phyloP scores from a whole-genome alignment of 2,113 vertebrate species.

The Glareola pratincola region DNA sequence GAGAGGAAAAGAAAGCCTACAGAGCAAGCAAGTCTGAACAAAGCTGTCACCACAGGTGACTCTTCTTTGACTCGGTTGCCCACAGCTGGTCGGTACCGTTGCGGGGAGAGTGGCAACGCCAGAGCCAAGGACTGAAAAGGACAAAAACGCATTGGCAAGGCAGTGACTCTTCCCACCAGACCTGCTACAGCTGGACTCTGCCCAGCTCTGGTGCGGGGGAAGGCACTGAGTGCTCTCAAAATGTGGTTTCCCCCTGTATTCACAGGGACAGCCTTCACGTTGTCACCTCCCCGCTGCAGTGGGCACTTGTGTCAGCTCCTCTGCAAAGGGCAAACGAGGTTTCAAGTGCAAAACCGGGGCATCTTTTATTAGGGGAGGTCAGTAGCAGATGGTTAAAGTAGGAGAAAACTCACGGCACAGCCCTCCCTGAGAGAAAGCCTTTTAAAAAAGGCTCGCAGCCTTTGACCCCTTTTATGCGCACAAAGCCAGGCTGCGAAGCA shows the following conservation, averaged over 20 bases:
- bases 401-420: constrained; percentile 1
- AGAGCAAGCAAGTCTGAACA: background rate
- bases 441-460: background rate
- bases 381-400: background rate
- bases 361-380: background rate
- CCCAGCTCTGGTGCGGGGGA: constrained; percentile 9
- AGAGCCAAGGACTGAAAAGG: background rate
- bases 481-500: background rate
- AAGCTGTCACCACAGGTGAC: background rate
- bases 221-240: constrained; percentile 20
- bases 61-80: background rate
- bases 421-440: background rate
- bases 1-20: background rate
- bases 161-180: background rate
- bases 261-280: background rate
- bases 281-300: background rate
- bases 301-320: background rate
- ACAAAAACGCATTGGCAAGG: background rate
- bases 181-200: background rate
- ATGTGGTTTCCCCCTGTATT: background rate
- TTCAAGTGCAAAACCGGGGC: background rate
- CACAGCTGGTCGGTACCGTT: background rate
- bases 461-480: background rate
- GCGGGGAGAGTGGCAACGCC: background rate
- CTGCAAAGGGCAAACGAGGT: background rate